Conservation (phyloP, 2,888 invertebrate species). For the Eumerus sabulonum region DNA sequence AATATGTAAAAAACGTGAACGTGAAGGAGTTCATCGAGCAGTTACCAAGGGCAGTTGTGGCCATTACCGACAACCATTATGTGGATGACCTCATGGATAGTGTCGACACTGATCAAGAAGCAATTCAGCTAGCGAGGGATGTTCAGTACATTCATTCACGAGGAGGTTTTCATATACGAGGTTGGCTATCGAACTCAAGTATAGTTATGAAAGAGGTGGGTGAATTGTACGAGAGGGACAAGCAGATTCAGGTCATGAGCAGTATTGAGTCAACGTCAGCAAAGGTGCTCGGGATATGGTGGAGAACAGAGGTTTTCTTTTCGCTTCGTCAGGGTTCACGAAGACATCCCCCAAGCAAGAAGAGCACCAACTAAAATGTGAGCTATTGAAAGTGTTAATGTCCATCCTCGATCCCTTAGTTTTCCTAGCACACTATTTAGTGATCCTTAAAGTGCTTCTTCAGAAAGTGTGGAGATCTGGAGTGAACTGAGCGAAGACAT, state of each 20-base stretch:
- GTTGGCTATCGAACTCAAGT: constrained; percentile 10
- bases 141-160: constrained; percentile 3
- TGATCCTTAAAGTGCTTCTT: constrained; percentile 47
- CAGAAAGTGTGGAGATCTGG: constrained; percentile 60
- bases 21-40: constrained; percentile 42
- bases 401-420: not conserved
- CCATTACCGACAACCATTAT: constrained; percentile 68
- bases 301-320: constrained; percentile 16
- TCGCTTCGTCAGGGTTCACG: not conserved
- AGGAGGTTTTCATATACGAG: constrained; percentile 1
- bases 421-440: not conserved
- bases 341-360: not conserved
- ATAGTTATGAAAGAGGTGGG: constrained; percentile 3
- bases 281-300: constrained; percentile 25
- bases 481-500: constrained; percentile 54
- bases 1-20: constrained; percentile 68
- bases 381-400: constrained; percentile 17
- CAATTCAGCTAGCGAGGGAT: constrained; percentile 16
- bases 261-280: not conserved
- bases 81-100: constrained; percentile 67
- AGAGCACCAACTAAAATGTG: constrained; percentile 19
- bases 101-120: constrained; percentile 14
- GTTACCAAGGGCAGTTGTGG: constrained; percentile 54
- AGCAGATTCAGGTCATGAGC: not conserved
- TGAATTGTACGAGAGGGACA: not conserved